phyloP scores from a whole-genome alignment of 2,113 vertebrate species.

The Xiphophorus couchianus region DNA sequence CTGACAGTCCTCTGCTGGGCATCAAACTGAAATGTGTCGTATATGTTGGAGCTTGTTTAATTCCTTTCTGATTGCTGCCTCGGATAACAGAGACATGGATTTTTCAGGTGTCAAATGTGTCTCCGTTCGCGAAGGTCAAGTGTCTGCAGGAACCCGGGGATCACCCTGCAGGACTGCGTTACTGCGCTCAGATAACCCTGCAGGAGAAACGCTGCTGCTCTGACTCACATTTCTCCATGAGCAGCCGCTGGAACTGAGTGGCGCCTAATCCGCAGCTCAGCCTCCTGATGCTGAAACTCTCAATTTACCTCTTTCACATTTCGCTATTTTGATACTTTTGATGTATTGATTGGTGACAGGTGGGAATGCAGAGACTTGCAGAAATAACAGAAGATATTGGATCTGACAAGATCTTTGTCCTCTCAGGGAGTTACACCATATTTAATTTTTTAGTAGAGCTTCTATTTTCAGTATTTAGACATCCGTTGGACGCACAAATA shows the following conservation, averaged over 20 bases:
- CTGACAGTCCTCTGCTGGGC: neutral
- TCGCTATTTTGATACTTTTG: constrained; percentile 30
- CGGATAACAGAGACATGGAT: constrained; percentile 30
- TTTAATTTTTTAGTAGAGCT: too few relatives aligned
- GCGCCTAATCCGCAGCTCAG: constrained; percentile 56
- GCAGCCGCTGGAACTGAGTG: constrained; percentile 40
- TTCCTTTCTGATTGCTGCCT: constrained; percentile 8
- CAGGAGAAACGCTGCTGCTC: constrained; percentile 19
- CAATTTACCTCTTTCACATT: constrained; percentile 35
- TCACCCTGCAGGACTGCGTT: constrained; percentile 33
- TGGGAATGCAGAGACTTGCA: constrained; percentile 45
- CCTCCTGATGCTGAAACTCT: constrained; percentile 43
- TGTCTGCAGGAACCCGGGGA: constrained; percentile 38
- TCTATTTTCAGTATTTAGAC: neutral
- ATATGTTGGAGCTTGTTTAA: constrained; percentile 12
- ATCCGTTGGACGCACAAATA: neutral
- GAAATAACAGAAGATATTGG: neutral
- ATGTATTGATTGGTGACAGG: constrained; percentile 42
- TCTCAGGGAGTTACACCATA: neutral
- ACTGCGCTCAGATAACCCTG: constrained; percentile 52
- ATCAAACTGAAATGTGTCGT: constrained; percentile 11
- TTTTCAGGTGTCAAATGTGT: constrained; percentile 37
- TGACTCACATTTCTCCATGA: constrained; percentile 34
- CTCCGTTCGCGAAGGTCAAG: constrained; percentile 49
- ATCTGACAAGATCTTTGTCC: neutral